Percentiles rank a stretch among this genome's conserved stretches.
Conservation (phyloP, 2,888 invertebrate species). For the Periphyllus acericola region DNA sequence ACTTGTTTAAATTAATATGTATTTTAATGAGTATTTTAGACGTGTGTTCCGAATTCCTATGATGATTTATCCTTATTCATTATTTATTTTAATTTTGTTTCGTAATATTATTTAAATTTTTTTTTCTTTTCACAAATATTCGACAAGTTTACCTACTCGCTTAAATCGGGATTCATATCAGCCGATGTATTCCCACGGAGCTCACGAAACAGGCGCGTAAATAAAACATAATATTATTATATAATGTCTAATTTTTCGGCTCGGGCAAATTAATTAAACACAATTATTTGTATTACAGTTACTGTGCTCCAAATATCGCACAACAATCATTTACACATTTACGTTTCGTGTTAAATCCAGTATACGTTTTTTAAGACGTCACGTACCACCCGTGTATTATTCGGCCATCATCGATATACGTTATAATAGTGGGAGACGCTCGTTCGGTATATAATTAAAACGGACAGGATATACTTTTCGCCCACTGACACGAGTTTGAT, state of each 20-base stretch:
- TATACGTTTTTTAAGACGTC: background rate
- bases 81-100: background rate
- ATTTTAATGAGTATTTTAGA: background rate
- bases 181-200: background rate
- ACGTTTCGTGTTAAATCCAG: background rate
- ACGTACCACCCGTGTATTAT: background rate
- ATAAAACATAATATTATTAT: background rate
- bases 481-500: background rate
- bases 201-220: background rate
- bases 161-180: background rate
- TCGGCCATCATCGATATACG: background rate
- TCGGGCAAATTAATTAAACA: background rate
- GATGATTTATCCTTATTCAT: background rate
- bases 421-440: background rate
- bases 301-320: background rate
- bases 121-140: background rate
- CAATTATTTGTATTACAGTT: background rate
- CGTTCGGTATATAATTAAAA: background rate
- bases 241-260: background rate
- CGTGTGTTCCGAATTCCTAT: background rate
- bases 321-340: too few relatives aligned
- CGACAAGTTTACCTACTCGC: background rate
- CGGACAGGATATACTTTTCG: background rate
- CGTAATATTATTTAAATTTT: background rate
- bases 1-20: background rate